Base-by-base conservation (phyloP, 2,113 vertebrate genomes). In the Macquaria ambigua region DNA sequence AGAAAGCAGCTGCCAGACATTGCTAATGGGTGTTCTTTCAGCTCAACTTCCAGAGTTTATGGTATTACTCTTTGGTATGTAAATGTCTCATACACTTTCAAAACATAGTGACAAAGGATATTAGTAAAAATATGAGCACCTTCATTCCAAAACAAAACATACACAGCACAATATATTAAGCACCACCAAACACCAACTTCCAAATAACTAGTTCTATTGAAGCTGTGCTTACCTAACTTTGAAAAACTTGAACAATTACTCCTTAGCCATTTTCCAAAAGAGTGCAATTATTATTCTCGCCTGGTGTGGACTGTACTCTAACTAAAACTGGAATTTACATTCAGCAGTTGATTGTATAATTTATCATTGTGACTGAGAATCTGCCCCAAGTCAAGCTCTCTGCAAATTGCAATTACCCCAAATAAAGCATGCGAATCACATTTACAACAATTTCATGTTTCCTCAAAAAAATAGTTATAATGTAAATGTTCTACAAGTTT, bases 21-120 rank as follows among this genome's bases (percentile, higher is more conserved):
- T 75, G 59, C 81, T 81, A 91, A 91, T 91, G 89, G 86, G 83
- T 89, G 63, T 70, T 67, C 77, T 90, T 52, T 71, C 41, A 72
- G 81, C 86, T 82, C 39, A 67, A 75, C 68, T 59, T 79, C 55
- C 50, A 63, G 8, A 71, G 69, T n/a, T 69, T 80, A 67, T 55
- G 28, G 62, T 31, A 46, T 67, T 70, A 78, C 34, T 56, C 37
- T 89, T 84, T 74, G 83, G 31, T 53, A 76, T 77, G 68, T 81
- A 72, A 34, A 80, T 83, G 56, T 80, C 12, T 70, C 50, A 78
- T 16, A 58, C 21, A 59, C 62, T 64, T 48, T 62, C 1, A 82
- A 63, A 67, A 70, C 2, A 82, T 1, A 50, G 69, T 41, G 48
- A 58, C 23, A 73, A 61, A 68, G 68, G 20, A 16, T 76, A 52